Base-by-base conservation (phyloP, 1,140 invertebrate species). In the Diuraphis noxia region DNA sequence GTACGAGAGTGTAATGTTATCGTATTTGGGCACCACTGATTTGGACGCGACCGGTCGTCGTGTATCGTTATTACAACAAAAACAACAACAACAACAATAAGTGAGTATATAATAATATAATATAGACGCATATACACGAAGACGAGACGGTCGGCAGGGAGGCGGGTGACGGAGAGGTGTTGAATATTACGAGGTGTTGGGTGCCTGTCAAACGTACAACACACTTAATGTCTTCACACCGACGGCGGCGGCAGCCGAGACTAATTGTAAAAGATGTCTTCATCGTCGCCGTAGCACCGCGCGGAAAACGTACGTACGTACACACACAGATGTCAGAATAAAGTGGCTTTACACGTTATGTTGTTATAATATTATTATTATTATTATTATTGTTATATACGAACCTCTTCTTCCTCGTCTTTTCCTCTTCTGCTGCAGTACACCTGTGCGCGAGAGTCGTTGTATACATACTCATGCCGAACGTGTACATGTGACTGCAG, bases 251-350 rank as follows among this genome's bases (percentile, higher is more conserved):
- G 49, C 63, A 23, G 77, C 89, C 89, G 89, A 91, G 72, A 91
- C 89, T 82, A 91, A 91, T 91, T 82, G 89, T 91, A 91, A 91
- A 91, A 91, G 89, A 91, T 81, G 89, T 91, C 89, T 91, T 91
- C 89, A 91, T 91, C 89, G 72, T 79, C 87, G 7, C 21, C 85
- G 46, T 34, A 36, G 85, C 85, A 52, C 52, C 87, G 87, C 87
- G 87, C 87, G 40, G 87, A 72, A 88, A 72, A 41, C n/a, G 49
- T 82, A 41, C 38, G 10, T 10, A 40, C 46, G 19, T 17, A 63
- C 30, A 91, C n/a, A 91, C 34, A 52, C 89, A 49, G 34, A 82
- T 52, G 77, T 91, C 89, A 82, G 89, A 49, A 91, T 81, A 82
- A 91, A 91, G 89, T 91, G 89, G 89, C 89, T 49, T 90, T 90